phyloP scores from a whole-genome alignment of 2,797 vertebrate genomes.

The Syngnathus rostellatus region DNA sequence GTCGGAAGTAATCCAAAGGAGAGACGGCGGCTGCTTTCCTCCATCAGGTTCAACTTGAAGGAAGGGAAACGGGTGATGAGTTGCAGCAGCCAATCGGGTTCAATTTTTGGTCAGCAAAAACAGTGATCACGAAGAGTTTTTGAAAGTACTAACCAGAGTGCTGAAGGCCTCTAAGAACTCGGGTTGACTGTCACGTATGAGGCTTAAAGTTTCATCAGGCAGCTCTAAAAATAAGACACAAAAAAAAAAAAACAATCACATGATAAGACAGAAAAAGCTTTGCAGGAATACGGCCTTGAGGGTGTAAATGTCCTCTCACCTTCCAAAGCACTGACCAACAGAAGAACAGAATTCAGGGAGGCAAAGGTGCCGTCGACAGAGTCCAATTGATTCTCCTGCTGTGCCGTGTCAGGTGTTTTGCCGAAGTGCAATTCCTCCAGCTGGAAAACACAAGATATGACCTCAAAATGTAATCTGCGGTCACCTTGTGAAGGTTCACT shows the following conservation, averaged over 20 bases:
- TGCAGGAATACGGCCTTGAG: not conserved
- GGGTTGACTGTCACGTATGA: conserved; percentile 70
- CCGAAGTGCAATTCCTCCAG: conserved; percentile 62
- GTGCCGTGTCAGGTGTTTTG: conserved; percentile 25
- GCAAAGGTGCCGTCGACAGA: not conserved
- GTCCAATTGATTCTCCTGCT: conserved; percentile 13
- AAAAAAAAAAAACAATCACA: not conserved
- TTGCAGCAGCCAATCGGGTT: not conserved
- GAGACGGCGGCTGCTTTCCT: conserved; percentile 27
- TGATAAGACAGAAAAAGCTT: not conserved
- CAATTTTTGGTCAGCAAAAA: not conserved
- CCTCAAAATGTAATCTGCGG: not conserved
- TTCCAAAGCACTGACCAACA: conserved; percentile 79
- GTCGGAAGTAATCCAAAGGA: conserved; percentile 45
- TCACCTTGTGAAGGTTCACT: conserved; percentile 30
- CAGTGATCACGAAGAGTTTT: not conserved
- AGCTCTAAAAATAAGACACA: conserved; percentile 64
- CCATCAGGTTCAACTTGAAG: conserved; percentile 34
- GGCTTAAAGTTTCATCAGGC: conserved; percentile 59
- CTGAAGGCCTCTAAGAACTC: conserved; percentile 64
- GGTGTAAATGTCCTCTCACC: conserved; percentile 58
- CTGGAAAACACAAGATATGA: conserved; percentile 39
- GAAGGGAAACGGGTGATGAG: not conserved
- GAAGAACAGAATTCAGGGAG: conserved; percentile 60
- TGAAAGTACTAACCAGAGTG: conserved; percentile 68